Evolutionary conservation across 1,140 invertebrate genomes (phyloP).

Genomic region (Trinorchestia longiramus): DNA sequence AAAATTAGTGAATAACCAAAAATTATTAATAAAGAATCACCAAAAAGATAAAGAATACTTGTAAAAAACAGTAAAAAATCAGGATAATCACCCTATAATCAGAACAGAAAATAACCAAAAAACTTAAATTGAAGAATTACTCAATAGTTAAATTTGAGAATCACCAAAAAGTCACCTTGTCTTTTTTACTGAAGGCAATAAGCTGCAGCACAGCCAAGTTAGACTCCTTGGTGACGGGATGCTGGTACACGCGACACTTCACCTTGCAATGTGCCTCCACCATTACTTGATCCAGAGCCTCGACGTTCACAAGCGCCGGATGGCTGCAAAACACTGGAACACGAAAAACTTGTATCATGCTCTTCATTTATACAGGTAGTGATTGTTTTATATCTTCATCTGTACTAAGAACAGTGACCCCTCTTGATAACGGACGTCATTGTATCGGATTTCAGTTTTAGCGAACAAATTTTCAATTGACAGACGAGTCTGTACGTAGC

Average conservation of each 20-base stretch:
- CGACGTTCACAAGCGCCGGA: constrained; percentile 7
- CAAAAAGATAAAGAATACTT: too few relatives aligned
- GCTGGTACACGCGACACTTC: constrained; percentile 40
- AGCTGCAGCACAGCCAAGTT: constrained; percentile 25
- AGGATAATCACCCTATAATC: too few relatives aligned
- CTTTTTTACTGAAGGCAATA: constrained; percentile 37
- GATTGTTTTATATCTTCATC: neutral
- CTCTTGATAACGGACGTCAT: neutral
- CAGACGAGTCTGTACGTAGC: too few relatives aligned
- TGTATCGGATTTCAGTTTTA: neutral
- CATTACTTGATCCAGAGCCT: constrained; percentile 22
- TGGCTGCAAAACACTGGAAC: constrained; percentile 26
- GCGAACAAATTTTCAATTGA: neutral
- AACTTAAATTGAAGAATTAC: too few relatives aligned
- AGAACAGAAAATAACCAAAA: too few relatives aligned
- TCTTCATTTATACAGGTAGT: neutral
- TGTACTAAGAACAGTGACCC: neutral
- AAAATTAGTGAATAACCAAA: too few relatives aligned
- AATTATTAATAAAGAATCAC: too few relatives aligned
- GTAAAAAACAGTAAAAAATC: too few relatives aligned
- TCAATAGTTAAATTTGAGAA: too few relatives aligned
- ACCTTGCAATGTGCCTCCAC: constrained; percentile 44
- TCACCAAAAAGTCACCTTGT: neutral
- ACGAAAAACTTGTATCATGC: neutral
- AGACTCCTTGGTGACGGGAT: constrained; percentile 29